Base-by-base conservation (phyloP, 2,113 vertebrate genomes). In the Syngnathus typhle region DNA sequence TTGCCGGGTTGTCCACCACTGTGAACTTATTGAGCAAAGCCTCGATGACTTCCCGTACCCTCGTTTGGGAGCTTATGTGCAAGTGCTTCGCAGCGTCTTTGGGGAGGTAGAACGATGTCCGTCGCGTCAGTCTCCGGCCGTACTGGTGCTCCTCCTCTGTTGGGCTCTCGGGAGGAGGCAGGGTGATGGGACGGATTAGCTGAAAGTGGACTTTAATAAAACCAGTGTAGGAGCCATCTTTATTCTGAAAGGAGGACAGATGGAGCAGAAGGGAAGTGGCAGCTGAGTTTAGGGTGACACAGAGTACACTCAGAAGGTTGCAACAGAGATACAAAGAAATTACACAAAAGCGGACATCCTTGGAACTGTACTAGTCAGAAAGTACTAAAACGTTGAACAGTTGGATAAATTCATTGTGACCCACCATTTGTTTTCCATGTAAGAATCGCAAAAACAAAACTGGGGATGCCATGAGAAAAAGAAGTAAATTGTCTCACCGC, bases 151-250 rank as follows among this genome's bases (percentile, higher is more conserved):
- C 81, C 1, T 85, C 83, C 60, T 91, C 89, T 37, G 88, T 69
- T 2, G 79, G 81, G 64, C 91, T 92, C 79, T 89, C 93, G 73
- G 89, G 85, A 32, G 92, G 89, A 60, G 93, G 95, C 44, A 98
- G 92, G 0, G 96, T 95, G 64, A 99, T 91, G 0, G 97, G 97
- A 1, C 95, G 93, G 2, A 91, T 84, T 65, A 99, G 83, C 84
- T 96, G 95, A 76, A 98, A 92, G 68, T 96, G 95, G 71, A 99
- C 97, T 82, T 95, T 98, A 80, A 99, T 98, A 87, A 99, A 99
- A 47, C 97, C 96, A 0, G 95, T 98, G 86, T 94, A 99, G 23
- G 93, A 93, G 51, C 95, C 93, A 0, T 98, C 94, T 83, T 94
- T 94, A 78, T 93, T 95, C 97, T 99, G 85, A 52, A 73, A 76